Evolutionary conservation across 2,113 vertebrate species (phyloP).

Genomic region (Microtus richardsoni): DNA sequence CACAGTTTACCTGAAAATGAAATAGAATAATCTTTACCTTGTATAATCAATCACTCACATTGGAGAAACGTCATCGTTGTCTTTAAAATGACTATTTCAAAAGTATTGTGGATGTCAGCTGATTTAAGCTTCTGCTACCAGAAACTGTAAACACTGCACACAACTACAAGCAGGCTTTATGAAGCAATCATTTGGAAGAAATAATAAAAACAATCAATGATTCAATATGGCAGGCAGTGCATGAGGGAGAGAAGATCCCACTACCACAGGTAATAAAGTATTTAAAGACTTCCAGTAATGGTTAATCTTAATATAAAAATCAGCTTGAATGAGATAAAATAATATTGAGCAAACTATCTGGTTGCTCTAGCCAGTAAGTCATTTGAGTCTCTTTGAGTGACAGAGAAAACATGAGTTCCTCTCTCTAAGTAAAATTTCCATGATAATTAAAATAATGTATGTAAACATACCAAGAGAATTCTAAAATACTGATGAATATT

Average conservation of each 20-base stretch:
- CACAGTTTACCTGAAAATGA: not conserved
- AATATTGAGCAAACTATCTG: not conserved
- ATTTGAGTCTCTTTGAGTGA: not conserved
- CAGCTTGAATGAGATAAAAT: not conserved
- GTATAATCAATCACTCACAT: not conserved
- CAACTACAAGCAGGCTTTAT: not conserved
- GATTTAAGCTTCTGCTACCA: not conserved
- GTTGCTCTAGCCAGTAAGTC: not conserved
- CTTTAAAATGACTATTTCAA: not conserved
- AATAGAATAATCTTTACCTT: not conserved
- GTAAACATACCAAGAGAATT: not conserved
- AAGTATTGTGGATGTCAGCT: not conserved
- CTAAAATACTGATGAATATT: not conserved
- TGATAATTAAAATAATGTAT: not conserved
- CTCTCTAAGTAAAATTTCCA: not conserved
- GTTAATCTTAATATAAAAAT: not conserved
- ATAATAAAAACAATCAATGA: not conserved
- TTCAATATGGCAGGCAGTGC: not conserved
- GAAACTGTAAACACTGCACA: not conserved
- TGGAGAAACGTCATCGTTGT: not conserved
- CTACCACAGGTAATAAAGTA: constrained; percentile 5
- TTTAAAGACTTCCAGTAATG: not conserved
- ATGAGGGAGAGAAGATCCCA: not conserved
- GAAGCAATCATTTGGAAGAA: not conserved
- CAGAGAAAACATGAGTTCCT: not conserved